phyloP scores from a whole-genome alignment of 2,113 vertebrate genomes.

The Leucosticte australis region DNA sequence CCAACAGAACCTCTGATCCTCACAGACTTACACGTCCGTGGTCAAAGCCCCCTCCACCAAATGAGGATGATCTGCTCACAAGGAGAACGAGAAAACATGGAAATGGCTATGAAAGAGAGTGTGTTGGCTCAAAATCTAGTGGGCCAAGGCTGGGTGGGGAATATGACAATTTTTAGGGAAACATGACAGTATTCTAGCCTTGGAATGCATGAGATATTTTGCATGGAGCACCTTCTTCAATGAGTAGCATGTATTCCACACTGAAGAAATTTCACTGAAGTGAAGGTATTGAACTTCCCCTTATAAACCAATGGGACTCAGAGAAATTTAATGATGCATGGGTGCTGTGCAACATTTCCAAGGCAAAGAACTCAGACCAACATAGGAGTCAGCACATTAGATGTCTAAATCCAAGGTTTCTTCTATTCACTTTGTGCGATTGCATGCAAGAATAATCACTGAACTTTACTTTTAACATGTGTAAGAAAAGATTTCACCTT shows the following conservation, averaged over 20 bases:
- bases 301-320: neutral
- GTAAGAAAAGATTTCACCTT: neutral
- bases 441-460: neutral
- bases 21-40: neutral
- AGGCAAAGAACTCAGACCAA: neutral
- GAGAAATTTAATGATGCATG: neutral
- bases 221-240: neutral
- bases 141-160: neutral
- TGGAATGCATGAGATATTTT: neutral
- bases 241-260: neutral
- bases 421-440: fast-evolving
- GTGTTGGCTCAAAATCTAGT: neutral
- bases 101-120: neutral
- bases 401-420: neutral
- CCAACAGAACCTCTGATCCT: neutral
- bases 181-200: neutral
- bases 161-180: neutral
- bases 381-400: neutral
- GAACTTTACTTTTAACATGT: neutral
- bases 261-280: neutral
- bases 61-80: neutral
- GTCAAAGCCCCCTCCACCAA: neutral
- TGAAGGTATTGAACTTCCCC: neutral
- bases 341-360: neutral
- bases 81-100: neutral